phyloP scores from a whole-genome alignment of 2,888 invertebrate species.

The Tachystola acroxantha region DNA sequence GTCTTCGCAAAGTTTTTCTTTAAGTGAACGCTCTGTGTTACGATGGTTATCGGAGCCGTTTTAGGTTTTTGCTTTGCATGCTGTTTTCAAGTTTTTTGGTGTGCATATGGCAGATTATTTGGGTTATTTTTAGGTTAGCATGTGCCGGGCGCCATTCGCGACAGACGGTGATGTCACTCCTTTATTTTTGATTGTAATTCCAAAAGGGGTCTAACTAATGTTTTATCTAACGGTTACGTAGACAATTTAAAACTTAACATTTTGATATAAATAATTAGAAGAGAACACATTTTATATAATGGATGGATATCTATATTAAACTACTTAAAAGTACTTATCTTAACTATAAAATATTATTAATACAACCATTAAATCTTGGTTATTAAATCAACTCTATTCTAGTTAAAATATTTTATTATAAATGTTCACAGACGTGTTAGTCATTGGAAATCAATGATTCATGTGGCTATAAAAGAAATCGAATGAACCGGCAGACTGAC shows the following conservation, averaged over 20 bases:
- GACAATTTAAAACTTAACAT: too few relatives aligned
- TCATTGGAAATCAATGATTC: conserved; percentile 29
- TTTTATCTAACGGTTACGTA: conserved; percentile 39
- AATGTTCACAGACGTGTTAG: conserved; percentile 8
- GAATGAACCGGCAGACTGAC: conserved; percentile 9
- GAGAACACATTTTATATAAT: too few relatives aligned
- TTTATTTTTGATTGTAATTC: conserved; percentile 54
- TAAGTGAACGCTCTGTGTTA: conserved; percentile 15
- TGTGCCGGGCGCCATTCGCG: conserved; percentile 61
- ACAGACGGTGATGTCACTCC: conserved; percentile 71
- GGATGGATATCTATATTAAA: too few relatives aligned
- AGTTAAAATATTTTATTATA: background rate
- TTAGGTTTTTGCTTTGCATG: conserved; percentile 43
- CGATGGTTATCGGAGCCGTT: conserved; percentile 43
- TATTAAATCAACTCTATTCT: too few relatives aligned
- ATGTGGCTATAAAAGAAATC: conserved; percentile 26
- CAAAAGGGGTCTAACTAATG: conserved; percentile 59
- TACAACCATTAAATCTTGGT: background rate
- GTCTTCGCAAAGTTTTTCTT: conserved; percentile 36
- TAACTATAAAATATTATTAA: too few relatives aligned
- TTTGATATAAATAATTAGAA: too few relatives aligned
- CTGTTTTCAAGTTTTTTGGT: conserved; percentile 44
- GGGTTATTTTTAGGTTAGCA: conserved; percentile 68
- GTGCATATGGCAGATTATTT: conserved; percentile 63
- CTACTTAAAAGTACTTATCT: too few relatives aligned